A percentile compares a stretch with the other conserved stretches of the same genome.
Conservation (phyloP, 2,797 vertebrate species). For the Buceros bicornis region DNA sequence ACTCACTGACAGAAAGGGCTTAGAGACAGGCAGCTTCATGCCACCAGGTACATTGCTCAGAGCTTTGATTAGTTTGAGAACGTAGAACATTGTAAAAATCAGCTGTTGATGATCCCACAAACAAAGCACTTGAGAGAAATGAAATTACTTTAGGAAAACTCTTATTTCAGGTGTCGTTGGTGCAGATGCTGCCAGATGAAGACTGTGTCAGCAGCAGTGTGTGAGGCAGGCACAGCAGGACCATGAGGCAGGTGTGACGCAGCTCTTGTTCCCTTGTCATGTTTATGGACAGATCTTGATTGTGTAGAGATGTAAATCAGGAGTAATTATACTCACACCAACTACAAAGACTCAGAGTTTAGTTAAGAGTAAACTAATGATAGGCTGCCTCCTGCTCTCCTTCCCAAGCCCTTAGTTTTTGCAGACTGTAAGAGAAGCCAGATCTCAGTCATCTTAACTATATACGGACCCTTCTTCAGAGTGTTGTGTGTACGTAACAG, state of each 20-base stretch:
- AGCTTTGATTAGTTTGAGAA: neutral
- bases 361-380: neutral
- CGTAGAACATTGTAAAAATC: neutral
- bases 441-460: neutral
- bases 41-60: neutral
- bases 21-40: neutral
- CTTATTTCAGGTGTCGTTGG: neutral
- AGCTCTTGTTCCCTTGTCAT: neutral
- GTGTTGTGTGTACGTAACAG: neutral
- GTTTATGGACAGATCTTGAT: neutral
- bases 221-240: neutral
- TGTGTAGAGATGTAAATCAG: neutral
- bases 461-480: neutral
- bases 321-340: neutral
- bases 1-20: neutral
- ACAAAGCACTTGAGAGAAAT: neutral
- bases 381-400: neutral
- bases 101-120: neutral
- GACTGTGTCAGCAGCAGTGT: neutral
- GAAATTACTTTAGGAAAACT: neutral
- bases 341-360: neutral
- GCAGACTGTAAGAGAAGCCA: neutral
- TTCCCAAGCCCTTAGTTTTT: neutral
- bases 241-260: neutral
- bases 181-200: neutral